These are phyloP conservation scores for Papilio polytes DNA, from an alignment of 1,140 invertebrate genomes.

Conservation along the genomic window DNA sequence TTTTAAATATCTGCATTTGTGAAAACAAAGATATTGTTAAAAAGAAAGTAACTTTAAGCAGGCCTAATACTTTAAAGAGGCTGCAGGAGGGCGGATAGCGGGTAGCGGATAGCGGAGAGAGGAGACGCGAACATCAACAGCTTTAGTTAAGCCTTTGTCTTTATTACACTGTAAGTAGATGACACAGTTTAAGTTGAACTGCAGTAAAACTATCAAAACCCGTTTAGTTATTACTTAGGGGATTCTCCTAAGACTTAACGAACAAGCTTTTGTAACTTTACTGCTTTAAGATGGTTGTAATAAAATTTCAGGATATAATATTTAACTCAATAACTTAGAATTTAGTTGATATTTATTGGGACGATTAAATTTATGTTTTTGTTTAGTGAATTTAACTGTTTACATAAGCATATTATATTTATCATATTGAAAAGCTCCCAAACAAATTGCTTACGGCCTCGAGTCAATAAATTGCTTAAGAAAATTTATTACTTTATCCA, in stretches of 20 bases:
- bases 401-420: conserved; percentile 12
- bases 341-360: background rate
- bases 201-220: conserved; percentile 23
- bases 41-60: conserved; percentile 10
- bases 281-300: conserved; percentile 18
- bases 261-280: conserved; percentile 25
- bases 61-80: conserved; percentile 14
- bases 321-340: background rate
- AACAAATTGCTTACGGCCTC: conserved; percentile 22
- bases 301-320: conserved; percentile 4
- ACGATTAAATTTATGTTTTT: background rate
- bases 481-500: conserved; percentile 27
- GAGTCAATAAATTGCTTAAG: conserved; percentile 21
- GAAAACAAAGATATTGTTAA: background rate
- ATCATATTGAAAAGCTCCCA: conserved; percentile 18
- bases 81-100: background rate
- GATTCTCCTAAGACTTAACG: conserved; percentile 25
- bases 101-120: background rate
- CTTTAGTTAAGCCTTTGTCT: conserved; percentile 15
- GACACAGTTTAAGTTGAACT: conserved; percentile 21
- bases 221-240: conserved; percentile 23
- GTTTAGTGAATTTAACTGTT: conserved; percentile 5
- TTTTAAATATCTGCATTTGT: background rate
- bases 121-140: conserved; percentile 10
- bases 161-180: conserved; percentile 23